Conservation (phyloP, 2,888 invertebrate species). For the Cataglyphis altisquamis region DNA sequence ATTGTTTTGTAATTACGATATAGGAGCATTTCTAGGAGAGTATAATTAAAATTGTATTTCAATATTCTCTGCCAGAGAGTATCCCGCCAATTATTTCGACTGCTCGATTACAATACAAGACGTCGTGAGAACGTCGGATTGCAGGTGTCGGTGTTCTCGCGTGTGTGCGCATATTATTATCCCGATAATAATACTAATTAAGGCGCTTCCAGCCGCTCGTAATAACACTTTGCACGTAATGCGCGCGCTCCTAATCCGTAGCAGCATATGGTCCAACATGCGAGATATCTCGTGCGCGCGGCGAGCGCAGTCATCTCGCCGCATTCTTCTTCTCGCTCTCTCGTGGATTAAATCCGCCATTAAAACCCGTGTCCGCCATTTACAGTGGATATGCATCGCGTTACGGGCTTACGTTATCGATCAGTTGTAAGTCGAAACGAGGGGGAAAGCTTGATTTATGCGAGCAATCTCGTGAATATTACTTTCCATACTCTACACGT, state of each 20-base stretch:
- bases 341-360: constrained; percentile 58
- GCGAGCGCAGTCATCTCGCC: constrained; percentile 26
- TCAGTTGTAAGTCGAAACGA: constrained; percentile 60
- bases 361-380: constrained; percentile 68
- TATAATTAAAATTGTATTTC: constrained; percentile 61
- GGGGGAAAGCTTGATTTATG: constrained; percentile 56
- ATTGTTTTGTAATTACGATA: constrained; percentile 40
- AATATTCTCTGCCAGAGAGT: constrained; percentile 39
- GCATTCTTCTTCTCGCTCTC: constrained; percentile 40
- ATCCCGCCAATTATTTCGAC: constrained; percentile 55
- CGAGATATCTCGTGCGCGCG: constrained; percentile 44
- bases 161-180: constrained; percentile 66
- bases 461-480: constrained; percentile 47
- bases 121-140: constrained; percentile 64
- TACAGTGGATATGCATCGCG: constrained; percentile 64
- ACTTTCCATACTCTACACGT: constrained; percentile 10
- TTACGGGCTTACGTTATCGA: constrained; percentile 66
- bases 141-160: constrained; percentile 65
- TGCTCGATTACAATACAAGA: constrained; percentile 46
- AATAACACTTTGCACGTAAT: constrained; percentile 76
- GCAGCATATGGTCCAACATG: constrained; percentile 77
- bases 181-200: constrained; percentile 69
- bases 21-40: constrained; percentile 23
- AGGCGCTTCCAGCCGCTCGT: constrained; percentile 71
- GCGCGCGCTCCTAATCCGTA: constrained; percentile 74